Evolutionary conservation across 2,888 invertebrate species (phyloP), one percentile per base, ranked within the genome.

Genomic region (Lydus trimaculatus): DNA sequence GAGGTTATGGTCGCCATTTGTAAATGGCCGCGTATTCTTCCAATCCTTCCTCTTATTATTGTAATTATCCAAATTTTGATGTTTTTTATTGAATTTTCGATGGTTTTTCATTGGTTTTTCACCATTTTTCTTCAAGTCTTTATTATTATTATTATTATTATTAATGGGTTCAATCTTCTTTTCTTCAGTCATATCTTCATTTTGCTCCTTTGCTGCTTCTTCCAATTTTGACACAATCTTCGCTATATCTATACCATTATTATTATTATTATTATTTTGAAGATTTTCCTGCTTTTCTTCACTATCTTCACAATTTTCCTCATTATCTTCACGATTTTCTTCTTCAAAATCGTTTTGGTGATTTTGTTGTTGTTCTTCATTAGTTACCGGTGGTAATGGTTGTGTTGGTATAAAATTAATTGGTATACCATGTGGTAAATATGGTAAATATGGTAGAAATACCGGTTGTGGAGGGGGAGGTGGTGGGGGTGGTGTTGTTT

Each of bases 221-320:
- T 85, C 85, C n/a, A 85, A 73, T 69, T 85, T 85, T n/a, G 81
- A 84, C 3, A 85, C 85, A 28, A 85, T 82, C 48, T 82, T 83
- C 5, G 80, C 83, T 17, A 85, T 84, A 71, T 85, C 84, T 39
- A 85, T 82, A 15, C 78, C 76, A 66, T 77, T 83, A 58, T 74
- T 75, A 43, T 69, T 73, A 31, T 59, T 25, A 61, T 61, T 9
- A 63, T 67, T 65, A 71, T 72, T 70, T 73, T 66, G 43, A 68
- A n/a, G n/a, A n/a, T n/a, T n/a, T n/a, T n/a, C n/a, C n/a, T n/a
- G n/a, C n/a, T n/a, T n/a, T n/a, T n/a, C n/a, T n/a, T 43, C 63
- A 64, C 48, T 61, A 59, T 52, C 17, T 36, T 52, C 20, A 28
- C 36, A 5, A 31, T 31, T 15, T 1, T 28, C 62, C 31, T 36